Evolutionary conservation across 2,113 vertebrate genomes (phyloP).

Genomic region (Heteronetta atricapilla): DNA sequence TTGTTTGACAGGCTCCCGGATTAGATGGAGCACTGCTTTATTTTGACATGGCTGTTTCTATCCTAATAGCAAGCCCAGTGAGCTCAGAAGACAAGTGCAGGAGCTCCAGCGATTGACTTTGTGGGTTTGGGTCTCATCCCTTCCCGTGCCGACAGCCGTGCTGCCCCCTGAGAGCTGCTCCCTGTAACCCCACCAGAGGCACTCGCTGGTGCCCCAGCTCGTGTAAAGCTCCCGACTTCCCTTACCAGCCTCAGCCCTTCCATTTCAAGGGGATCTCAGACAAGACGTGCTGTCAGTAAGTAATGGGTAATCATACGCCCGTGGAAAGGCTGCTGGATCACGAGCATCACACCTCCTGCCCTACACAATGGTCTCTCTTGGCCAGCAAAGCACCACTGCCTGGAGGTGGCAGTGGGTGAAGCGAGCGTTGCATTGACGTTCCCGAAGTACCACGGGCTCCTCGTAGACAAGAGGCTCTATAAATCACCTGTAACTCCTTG

Average conservation of each 20-base stretch:
- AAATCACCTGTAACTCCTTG: neutral
- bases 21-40: neutral
- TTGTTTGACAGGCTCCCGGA: neutral
- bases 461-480: neutral
- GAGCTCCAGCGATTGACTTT: neutral
- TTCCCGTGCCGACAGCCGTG: rapidly evolving
- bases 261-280: neutral
- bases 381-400: neutral
- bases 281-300: neutral
- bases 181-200: neutral
- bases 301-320: neutral
- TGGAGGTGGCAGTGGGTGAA: neutral
- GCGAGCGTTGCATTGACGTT: neutral
- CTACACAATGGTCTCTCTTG: neutral
- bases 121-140: neutral
- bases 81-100: neutral
- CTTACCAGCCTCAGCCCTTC: neutral
- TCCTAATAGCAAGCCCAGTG: neutral
- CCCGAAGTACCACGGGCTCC: neutral
- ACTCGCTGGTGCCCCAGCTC: neutral
- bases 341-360: neutral
- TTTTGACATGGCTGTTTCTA: neutral
- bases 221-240: neutral
- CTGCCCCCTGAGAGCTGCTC: neutral
- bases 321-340: neutral